Evolutionary conservation across 2,888 invertebrate species (phyloP).

Genomic region (Herminia tarsipennalis): DNA sequence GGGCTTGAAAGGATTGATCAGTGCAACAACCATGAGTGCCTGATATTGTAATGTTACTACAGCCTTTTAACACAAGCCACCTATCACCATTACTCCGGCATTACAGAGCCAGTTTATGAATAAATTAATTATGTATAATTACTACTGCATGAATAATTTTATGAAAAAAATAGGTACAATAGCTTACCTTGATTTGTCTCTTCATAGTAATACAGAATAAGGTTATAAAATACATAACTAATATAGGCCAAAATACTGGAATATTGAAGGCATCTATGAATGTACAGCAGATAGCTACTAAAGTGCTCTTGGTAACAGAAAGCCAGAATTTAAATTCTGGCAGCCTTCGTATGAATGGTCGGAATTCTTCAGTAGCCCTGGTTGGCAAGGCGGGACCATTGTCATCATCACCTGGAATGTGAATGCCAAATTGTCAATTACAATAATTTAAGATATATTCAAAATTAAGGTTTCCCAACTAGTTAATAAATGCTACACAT

Average conservation of each 20-base stretch:
- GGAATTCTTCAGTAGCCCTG: constrained; percentile 97
- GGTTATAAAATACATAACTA: constrained; percentile 99
- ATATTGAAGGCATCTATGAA: constrained; percentile 99
- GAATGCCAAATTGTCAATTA: constrained; percentile 24
- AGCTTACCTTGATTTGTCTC: constrained; percentile 97
- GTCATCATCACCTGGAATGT: constrained; percentile 86
- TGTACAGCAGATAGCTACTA: constrained; percentile 96
- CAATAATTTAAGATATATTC: too few relatives aligned
- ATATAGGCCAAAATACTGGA: constrained; percentile 99
- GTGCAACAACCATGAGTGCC: too few relatives aligned
- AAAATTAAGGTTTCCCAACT: too few relatives aligned
- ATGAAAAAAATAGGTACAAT: background rate
- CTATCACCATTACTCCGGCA: too few relatives aligned
- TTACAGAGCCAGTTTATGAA: too few relatives aligned
- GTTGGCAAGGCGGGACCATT: constrained; percentile 98
- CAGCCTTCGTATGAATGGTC: constrained; percentile 97
- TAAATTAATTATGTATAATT: too few relatives aligned
- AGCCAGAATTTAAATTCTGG: constrained; percentile 99
- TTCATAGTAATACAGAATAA: constrained; percentile 99
- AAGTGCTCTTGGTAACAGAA: constrained; percentile 97
- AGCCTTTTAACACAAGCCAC: too few relatives aligned
- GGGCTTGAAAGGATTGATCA: too few relatives aligned
- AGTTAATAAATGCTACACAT: too few relatives aligned
- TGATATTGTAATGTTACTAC: too few relatives aligned
- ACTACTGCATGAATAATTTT: background rate